Base-by-base conservation (phyloP, 2,888 invertebrate genomes). In the Iphiclides podalirius region DNA sequence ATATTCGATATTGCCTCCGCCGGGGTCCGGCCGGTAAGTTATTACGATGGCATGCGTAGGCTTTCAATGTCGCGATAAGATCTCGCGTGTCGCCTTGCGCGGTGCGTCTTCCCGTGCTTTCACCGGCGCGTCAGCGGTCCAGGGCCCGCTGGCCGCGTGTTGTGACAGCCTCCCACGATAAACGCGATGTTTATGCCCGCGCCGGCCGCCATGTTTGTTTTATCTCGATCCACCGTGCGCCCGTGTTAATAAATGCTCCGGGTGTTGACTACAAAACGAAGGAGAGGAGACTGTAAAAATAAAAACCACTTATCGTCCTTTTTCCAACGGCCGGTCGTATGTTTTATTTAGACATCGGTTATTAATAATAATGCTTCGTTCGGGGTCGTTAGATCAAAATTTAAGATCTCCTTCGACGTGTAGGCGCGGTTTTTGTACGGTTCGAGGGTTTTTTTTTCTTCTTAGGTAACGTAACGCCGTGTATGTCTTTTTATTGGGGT, bases 111-210 rank as follows among this genome's bases (percentile, higher is more conserved):
- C n/a, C 76, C 78, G 65, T 67, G 68, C 86, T 86, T 86, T 86
- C 85, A 83, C 86, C 80, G 70, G 66, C 69, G 75, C 76, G 72
- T 83, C 82, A 79, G 69, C 66, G 67, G 8, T 9, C 56, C 35
- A 59, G 64, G 63, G 77, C 64, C 72, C 76, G 72, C 69, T 72
- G 79, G 75, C 70, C 75, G 78, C 71, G 67, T 87, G 85, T 88
- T 88, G 83, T 87, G 87, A 87, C 88, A 87, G 86, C 87, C 76
- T 87, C 87, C 85, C 85, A 88, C 85, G 84, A 82, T 87, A 84
- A 83, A 81, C 74, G 78, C 65, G 66, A 75, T 83, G 81, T 84
- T 81, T 83, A 84, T 75, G 71, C 78, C 81, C 79, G 79, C 81
- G 79, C 78, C 71, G 83, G 72, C 79, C 79, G 86, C 83, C 85